Conservation (phyloP, 1,140 invertebrate species). For the Pogonognathellus flavescens region DNA sequence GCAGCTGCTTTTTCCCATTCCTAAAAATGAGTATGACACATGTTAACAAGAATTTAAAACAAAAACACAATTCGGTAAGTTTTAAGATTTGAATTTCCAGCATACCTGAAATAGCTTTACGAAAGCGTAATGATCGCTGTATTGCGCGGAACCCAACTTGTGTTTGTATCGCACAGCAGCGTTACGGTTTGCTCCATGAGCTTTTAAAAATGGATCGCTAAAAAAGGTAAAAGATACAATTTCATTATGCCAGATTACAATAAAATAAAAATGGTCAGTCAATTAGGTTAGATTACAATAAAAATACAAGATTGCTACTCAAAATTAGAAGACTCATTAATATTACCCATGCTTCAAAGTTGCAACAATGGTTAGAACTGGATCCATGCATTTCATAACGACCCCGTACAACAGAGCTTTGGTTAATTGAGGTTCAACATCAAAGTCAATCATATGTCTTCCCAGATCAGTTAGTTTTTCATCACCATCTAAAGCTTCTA, state of each 20-base stretch:
- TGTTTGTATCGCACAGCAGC: slow-evolving; percentile 75
- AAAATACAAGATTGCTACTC: too few species aligned
- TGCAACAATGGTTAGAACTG: slow-evolving; percentile 92
- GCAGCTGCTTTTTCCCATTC: slow-evolving; percentile 48
- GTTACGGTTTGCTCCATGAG: slow-evolving; percentile 76
- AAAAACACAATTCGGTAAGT: too few species aligned
- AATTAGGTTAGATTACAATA: too few species aligned
- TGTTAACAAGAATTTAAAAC: too few species aligned
- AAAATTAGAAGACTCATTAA: too few species aligned
- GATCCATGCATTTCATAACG: slow-evolving; percentile 90
- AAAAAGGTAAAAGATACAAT: too few species aligned
- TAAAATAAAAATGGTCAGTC: too few species aligned
- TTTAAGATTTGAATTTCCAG: too few species aligned
- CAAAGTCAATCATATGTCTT: slow-evolving; percentile 87
- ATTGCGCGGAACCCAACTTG: slow-evolving; percentile 81
- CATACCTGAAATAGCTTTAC: slow-evolving; percentile 84
- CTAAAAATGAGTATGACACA: not conserved
- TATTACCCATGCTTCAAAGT: slow-evolving; percentile 12
- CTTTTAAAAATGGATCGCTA: slow-evolving; percentile 83
- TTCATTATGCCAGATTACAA: too few species aligned
- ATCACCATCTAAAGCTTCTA: slow-evolving; percentile 85
- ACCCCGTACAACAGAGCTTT: slow-evolving; percentile 3
- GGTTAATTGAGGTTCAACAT: slow-evolving; percentile 83
- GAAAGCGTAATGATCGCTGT: slow-evolving; percentile 92
- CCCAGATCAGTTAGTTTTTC: slow-evolving; percentile 91